Percentiles rank a stretch among this genome's conserved stretches.
Evolutionary conservation across 92 coral and sea anemone species (phyloP).

Genomic region (Hydrozoanthus gracilis): DNA sequence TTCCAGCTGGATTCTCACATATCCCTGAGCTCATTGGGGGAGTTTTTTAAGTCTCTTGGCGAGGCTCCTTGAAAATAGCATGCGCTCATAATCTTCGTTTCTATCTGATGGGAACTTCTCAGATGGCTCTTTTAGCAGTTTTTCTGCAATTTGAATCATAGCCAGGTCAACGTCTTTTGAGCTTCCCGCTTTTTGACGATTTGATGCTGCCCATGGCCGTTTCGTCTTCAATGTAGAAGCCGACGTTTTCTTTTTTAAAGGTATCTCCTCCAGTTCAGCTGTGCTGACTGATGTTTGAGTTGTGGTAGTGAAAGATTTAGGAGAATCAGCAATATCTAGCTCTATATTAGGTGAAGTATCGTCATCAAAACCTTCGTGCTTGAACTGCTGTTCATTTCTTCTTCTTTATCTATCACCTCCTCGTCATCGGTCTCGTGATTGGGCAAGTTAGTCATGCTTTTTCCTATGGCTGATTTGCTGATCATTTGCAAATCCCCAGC

Average conservation of each 20-base stretch:
- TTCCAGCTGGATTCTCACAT: constrained; percentile 53
- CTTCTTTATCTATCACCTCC: constrained; percentile 34
- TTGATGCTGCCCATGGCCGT: constrained; percentile 53
- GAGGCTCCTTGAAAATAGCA: constrained; percentile 48
- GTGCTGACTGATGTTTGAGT: constrained; percentile 45
- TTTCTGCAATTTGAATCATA: constrained; percentile 50
- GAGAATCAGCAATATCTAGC: constrained; percentile 25
- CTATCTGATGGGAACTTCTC: constrained; percentile 18
- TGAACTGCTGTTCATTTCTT: constrained; percentile 32
- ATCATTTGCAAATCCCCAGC: constrained; percentile 28
- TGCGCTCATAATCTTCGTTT: constrained; percentile 40
- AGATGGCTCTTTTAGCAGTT: constrained; percentile 47
- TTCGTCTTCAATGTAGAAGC: constrained; percentile 50
- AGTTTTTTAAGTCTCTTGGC: constrained; percentile 53
- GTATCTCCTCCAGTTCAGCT: constrained; percentile 37
- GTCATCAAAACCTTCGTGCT: constrained; percentile 1
- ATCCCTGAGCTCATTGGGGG: constrained; percentile 51
- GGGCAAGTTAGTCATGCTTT: constrained; percentile 14
- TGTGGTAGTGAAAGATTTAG: constrained; percentile 33
- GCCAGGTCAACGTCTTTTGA: constrained; percentile 52
- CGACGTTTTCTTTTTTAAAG: constrained; percentile 41
- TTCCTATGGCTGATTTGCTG: constrained; percentile 1
- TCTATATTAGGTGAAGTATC: constrained; percentile 16
- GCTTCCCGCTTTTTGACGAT: constrained; percentile 39
- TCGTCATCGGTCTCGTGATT: constrained; percentile 50